These are phyloP conservation scores for Drosophila setosimentum DNA, from an alignment of 2,888 invertebrate species.

Conservation along the genomic window DNA sequence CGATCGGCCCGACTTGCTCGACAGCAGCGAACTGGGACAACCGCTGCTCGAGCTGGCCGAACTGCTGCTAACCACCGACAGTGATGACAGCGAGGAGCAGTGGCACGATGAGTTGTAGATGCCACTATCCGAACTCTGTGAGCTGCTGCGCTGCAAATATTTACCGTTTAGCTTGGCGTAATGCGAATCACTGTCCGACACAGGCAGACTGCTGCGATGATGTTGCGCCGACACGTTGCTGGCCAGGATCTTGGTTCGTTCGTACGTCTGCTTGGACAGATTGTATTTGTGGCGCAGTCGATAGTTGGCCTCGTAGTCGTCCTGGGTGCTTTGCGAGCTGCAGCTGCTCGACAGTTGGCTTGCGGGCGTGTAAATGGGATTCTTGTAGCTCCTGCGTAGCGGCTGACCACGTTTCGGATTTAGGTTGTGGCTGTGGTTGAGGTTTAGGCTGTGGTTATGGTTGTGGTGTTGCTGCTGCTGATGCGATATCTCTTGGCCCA, in stretches of 20 bases:
- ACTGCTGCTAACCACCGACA: slow-evolving; percentile 85
- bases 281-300: slow-evolving; percentile 78
- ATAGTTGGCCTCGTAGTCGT: slow-evolving; percentile 76
- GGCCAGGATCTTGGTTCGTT: slow-evolving; percentile 66
- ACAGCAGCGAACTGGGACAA: slow-evolving; percentile 66
- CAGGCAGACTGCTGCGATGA: slow-evolving; percentile 33
- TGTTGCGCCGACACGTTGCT: slow-evolving; percentile 16
- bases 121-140: slow-evolving; percentile 82
- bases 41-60: slow-evolving; percentile 83
- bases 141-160: slow-evolving; percentile 59
- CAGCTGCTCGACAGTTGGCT: slow-evolving; percentile 73
- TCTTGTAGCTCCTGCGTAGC: slow-evolving; percentile 51
- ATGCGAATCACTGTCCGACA: slow-evolving; percentile 65
- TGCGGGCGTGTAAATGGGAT: slow-evolving; percentile 68
- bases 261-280: slow-evolving; percentile 78
- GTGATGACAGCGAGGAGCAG: slow-evolving; percentile 76
- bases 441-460: slow-evolving; percentile 44
- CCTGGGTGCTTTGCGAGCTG: slow-evolving; percentile 59
- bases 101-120: slow-evolving; percentile 83
- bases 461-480: slow-evolving; percentile 78
- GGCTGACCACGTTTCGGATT: slow-evolving; percentile 48
- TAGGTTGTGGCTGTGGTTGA: slow-evolving; percentile 40
- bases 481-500: slow-evolving; percentile 86
- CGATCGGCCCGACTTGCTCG: slow-evolving; percentile 82
- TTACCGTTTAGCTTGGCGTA: slow-evolving; percentile 66